Evolutionary conservation across 2,113 vertebrate genomes (phyloP).

Genomic region (Pygoscelis adeliae): DNA sequence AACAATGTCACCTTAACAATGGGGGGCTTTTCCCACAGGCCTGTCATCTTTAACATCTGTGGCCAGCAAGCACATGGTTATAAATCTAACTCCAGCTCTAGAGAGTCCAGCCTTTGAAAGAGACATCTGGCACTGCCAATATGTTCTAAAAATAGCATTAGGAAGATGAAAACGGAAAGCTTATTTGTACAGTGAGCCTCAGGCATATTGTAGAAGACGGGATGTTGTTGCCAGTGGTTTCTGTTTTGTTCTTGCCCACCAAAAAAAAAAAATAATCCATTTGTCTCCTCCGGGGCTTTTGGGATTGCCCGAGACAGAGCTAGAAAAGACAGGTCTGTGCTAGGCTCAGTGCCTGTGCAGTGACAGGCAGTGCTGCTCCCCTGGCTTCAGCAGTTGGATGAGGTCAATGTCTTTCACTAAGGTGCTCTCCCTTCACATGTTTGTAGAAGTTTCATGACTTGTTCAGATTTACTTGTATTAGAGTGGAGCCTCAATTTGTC

Average conservation of each 20-base stretch:
- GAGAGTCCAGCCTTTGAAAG: conserved; percentile 16
- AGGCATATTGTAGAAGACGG: neutral
- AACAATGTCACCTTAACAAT: neutral
- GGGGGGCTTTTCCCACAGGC: neutral
- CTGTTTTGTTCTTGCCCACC: conserved; percentile 18
- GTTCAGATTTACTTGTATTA: neutral
- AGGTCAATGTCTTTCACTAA: neutral
- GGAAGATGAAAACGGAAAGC: conserved; percentile 36
- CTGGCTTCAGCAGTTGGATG: neutral
- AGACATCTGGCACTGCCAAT: conserved; percentile 54
- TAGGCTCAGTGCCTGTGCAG: neutral
- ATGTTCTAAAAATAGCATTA: conserved; percentile 55
- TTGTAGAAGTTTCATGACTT: neutral
- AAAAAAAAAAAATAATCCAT: neutral
- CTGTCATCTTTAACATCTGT: conserved; percentile 1
- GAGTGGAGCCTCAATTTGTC: neutral
- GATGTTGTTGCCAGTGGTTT: conserved; percentile 24
- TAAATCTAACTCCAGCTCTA: conserved; percentile 16
- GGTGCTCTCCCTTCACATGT: neutral
- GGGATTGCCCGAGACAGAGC: neutral
- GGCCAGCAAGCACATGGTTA: neutral
- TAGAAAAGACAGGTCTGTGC: neutral
- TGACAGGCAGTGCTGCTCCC: neutral
- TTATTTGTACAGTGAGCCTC: conserved; percentile 35
- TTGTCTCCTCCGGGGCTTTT: neutral